A percentile compares a stretch with the other conserved stretches of the same genome.
These are phyloP conservation scores for Parazoanthus swiftii DNA, from an alignment of 92 coral and sea anemone genomes.

Conservation along the genomic window DNA sequence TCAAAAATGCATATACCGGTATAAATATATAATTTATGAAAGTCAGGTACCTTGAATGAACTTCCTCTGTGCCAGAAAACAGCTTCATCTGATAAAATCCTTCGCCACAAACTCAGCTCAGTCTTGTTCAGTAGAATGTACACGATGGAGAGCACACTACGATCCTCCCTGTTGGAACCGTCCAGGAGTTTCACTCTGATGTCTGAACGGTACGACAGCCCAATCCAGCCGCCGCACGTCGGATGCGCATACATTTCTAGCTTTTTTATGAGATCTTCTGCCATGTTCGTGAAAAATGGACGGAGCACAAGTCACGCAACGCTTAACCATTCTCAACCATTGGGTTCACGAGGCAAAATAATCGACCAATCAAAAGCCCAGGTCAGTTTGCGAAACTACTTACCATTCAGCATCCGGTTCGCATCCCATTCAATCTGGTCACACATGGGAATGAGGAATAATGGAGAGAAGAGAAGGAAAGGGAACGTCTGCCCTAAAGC, in stretches of 20 bases:
- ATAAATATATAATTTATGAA: too few relatives aligned
- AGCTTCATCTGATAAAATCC: constrained; percentile 5
- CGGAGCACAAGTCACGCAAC: too few relatives aligned
- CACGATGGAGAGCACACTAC: constrained; percentile 22
- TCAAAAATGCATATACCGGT: too few relatives aligned
- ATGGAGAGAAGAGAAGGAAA: too few relatives aligned
- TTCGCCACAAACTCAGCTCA: constrained; percentile 22
- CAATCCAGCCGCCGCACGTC: constrained; percentile 36
- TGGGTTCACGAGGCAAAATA: too few relatives aligned
- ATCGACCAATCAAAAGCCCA: too few relatives aligned
- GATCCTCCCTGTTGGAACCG: constrained; percentile 7
- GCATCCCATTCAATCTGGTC: too few relatives aligned
- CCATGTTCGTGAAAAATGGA: background rate
- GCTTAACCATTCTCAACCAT: too few relatives aligned
- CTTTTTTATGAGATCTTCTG: constrained; percentile 8
- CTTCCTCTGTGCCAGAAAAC: constrained; percentile 42
- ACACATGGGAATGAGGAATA: too few relatives aligned
- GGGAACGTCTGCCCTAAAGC: too few relatives aligned
- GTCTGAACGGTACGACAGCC: constrained; percentile 21
- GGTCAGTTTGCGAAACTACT: too few relatives aligned
- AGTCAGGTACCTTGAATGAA: constrained; percentile 24
- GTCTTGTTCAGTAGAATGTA: constrained; percentile 8
- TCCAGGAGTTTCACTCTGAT: constrained; percentile 27
- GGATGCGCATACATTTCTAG: constrained; percentile 29
- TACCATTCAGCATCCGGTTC: too few relatives aligned